A percentile compares a stretch with the other conserved stretches of the same genome.
phyloP scores from a whole-genome alignment of 2,888 invertebrate species.

The Tromatobia lineatoria region DNA sequence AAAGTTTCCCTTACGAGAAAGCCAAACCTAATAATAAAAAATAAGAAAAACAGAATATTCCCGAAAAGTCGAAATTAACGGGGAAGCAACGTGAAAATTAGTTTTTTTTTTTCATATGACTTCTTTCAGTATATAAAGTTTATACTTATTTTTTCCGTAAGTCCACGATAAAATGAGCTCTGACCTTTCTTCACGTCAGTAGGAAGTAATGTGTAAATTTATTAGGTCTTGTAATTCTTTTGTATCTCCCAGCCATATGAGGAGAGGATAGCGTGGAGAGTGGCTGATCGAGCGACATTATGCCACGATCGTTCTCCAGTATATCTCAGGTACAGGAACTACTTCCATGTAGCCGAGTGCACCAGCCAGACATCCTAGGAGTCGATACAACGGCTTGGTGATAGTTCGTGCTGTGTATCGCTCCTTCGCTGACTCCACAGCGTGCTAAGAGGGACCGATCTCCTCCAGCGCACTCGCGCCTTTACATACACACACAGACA shows the following conservation, averaged over 20 bases:
- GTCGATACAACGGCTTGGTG: slow-evolving; percentile 34
- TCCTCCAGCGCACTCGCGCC: slow-evolving; percentile 1
- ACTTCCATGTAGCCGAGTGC: slow-evolving; percentile 35
- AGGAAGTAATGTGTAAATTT: slow-evolving; percentile 3
- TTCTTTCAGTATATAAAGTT: too few relatives aligned
- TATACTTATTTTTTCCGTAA: too few relatives aligned
- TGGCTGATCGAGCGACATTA: slow-evolving; percentile 34
- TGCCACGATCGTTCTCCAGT: slow-evolving; percentile 9
- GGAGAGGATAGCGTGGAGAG: background rate
- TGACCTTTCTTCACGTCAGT: too few relatives aligned
- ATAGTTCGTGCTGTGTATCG: slow-evolving; percentile 48
- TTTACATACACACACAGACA: background rate
- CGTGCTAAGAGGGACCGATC: slow-evolving; percentile 44
- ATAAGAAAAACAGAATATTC: too few relatives aligned
- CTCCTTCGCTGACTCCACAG: slow-evolving; percentile 18
- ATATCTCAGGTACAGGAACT: slow-evolving; percentile 22
- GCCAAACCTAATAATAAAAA: too few relatives aligned
- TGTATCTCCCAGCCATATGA: background rate
- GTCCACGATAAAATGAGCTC: too few relatives aligned
- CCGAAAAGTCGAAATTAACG: too few relatives aligned
- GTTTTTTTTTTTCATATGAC: too few relatives aligned
- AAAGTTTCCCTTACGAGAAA: too few relatives aligned
- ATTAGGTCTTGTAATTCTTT: background rate
- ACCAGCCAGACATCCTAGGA: slow-evolving; percentile 20
- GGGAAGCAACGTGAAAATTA: too few relatives aligned